phyloP scores from a whole-genome alignment of 2,797 vertebrate species.

The Gymnopithys bicolor region DNA sequence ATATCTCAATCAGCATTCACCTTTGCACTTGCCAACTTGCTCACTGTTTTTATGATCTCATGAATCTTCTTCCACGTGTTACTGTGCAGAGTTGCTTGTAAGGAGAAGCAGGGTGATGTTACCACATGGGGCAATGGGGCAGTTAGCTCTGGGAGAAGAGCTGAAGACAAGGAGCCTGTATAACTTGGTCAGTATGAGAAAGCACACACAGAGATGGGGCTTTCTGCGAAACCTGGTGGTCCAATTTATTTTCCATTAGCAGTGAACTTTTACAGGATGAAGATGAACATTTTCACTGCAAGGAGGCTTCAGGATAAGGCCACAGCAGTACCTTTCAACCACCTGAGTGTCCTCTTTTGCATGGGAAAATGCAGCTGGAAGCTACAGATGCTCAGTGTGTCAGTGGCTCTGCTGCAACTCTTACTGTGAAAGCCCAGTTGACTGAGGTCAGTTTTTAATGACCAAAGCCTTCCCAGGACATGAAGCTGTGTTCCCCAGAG shows the following conservation, averaged over 20 bases:
- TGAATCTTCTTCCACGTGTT: background rate
- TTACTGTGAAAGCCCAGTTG: background rate
- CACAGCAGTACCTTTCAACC: background rate
- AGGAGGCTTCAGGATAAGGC: background rate
- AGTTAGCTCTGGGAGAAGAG: background rate
- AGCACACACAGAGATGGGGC: background rate
- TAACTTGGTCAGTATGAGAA: background rate
- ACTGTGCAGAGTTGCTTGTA: background rate
- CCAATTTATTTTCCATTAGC: background rate
- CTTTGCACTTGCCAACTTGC: constrained; percentile 48
- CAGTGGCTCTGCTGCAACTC: background rate
- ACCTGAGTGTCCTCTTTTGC: background rate
- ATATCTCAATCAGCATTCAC: constrained; percentile 42
- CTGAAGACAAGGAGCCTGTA: background rate
- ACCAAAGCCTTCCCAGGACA: background rate
- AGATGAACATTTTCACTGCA: background rate
- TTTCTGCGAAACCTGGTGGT: background rate
- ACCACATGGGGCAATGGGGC: too few species aligned
- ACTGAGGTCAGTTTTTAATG: background rate
- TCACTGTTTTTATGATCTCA: background rate
- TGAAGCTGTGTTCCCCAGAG: background rate
- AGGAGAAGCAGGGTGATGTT: background rate
- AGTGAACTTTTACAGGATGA: background rate
- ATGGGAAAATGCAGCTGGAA: background rate
- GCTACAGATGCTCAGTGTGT: rapidly evolving